A percentile compares a stretch with the other conserved stretches of the same genome.
phyloP scores from a whole-genome alignment of 2,888 invertebrate species.

The Ormyrus labotus region DNA sequence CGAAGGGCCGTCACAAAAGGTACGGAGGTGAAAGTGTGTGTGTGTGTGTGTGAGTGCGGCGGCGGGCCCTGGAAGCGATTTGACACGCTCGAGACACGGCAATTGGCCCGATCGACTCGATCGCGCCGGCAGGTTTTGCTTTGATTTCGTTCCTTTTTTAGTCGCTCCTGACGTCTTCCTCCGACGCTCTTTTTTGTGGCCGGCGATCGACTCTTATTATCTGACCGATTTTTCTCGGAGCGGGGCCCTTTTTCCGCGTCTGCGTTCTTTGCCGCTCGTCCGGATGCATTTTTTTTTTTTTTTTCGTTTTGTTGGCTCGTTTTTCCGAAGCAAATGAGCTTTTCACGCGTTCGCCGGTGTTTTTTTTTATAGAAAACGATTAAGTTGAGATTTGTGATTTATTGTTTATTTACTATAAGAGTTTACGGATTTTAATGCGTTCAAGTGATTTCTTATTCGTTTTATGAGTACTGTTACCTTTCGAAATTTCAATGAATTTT shows the following conservation, averaged over 20 bases:
- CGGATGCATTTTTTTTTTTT: conserved; percentile 3
- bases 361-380: too few relatives aligned
- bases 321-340: neutral
- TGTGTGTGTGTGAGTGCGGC: neutral
- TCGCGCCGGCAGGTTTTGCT: conserved; percentile 37
- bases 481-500: too few relatives aligned
- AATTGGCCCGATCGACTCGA: conserved; percentile 45
- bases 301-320: neutral
- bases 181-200: neutral
- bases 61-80: conserved; percentile 58
- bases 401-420: too few relatives aligned
- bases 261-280: neutral
- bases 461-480: too few relatives aligned
- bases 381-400: too few relatives aligned
- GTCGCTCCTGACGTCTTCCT: conserved; percentile 6
- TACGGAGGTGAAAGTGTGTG: conserved; percentile 22
- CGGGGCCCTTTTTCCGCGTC: conserved; percentile 1
- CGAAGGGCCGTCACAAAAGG: conserved; percentile 13
- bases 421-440: too few relatives aligned
- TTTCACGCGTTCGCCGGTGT: too few relatives aligned
- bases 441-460: too few relatives aligned
- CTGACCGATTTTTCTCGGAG: conserved; percentile 18
- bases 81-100: conserved; percentile 58
- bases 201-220: conserved; percentile 17
- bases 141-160: conserved; percentile 32